Conservation (phyloP, 2,113 vertebrate species). For the Sorex araneus region DNA sequence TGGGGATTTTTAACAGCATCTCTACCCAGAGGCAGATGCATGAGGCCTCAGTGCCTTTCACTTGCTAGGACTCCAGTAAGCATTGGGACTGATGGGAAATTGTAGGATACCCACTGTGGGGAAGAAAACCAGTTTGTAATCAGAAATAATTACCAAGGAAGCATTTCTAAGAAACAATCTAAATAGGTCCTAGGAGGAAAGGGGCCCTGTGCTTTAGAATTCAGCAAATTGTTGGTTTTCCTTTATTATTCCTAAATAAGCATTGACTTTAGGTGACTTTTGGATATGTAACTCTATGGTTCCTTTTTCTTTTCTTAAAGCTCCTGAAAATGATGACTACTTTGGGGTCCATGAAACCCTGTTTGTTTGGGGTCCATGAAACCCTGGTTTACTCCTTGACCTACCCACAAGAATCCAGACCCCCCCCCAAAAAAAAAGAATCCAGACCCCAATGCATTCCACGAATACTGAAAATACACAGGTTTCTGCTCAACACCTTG, state of each 20-base stretch:
- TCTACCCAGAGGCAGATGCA: neutral
- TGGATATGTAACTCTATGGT: neutral
- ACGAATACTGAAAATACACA: neutral
- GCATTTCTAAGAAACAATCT: neutral
- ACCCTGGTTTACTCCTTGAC: neutral
- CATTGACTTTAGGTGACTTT: neutral
- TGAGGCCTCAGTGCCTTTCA: neutral
- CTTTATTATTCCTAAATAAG: constrained; percentile 43
- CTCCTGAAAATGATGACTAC: neutral
- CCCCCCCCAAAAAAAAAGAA: too few species aligned
- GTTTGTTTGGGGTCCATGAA: neutral
- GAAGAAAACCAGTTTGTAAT: neutral
- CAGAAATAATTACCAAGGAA: constrained; percentile 42
- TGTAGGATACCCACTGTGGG: neutral
- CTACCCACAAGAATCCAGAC: neutral
- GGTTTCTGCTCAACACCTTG: neutral
- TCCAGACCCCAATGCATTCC: neutral
- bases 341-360: neutral
- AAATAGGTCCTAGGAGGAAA: neutral
- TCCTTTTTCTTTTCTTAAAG: neutral
- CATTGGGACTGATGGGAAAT: neutral
- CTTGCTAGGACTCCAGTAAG: neutral
- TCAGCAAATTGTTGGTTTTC: neutral
- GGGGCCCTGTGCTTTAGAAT: neutral
- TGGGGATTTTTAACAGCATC: neutral